Evolutionary conservation across 1,140 invertebrate genomes (phyloP).

Genomic region (Harpegnathos saltator): DNA sequence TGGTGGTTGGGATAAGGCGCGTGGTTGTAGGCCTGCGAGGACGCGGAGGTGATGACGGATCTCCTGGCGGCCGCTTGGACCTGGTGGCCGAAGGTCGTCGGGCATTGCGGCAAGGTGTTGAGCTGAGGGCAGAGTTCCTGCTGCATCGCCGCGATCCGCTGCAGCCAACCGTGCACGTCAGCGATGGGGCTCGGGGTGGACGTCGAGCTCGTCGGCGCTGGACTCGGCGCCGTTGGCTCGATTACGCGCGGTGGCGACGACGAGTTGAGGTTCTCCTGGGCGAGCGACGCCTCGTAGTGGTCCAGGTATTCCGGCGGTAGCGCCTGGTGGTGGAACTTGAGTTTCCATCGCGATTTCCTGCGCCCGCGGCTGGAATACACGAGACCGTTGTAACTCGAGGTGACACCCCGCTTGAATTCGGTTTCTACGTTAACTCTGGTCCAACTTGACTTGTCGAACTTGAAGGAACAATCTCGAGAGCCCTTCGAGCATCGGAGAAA

Average conservation of each 20-base stretch:
- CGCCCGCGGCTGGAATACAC: conserved; percentile 85
- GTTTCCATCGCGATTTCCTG: conserved; percentile 90
- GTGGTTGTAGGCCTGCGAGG: conserved; percentile 73
- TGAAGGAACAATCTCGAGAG: too few relatives aligned
- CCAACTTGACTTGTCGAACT: too few relatives aligned
- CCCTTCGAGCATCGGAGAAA: too few relatives aligned
- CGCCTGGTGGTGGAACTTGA: conserved; percentile 94
- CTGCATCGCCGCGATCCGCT: conserved; percentile 89
- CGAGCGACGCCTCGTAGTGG: conserved; percentile 91
- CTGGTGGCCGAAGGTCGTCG: conserved; percentile 33
- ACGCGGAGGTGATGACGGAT: conserved; percentile 80
- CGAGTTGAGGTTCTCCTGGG: conserved; percentile 83
- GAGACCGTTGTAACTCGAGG: conserved; percentile 1
- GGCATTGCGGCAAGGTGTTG: conserved; percentile 56
- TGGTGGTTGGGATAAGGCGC: conserved; percentile 60
- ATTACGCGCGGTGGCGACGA: conserved; percentile 70
- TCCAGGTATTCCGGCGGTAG: conserved; percentile 92
- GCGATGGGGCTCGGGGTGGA: conserved; percentile 82
- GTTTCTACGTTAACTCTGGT: too few relatives aligned
- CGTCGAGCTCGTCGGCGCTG: conserved; percentile 76
- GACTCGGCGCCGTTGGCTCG: conserved; percentile 71
- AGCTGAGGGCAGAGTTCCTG: conserved; percentile 84
- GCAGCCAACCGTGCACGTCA: conserved; percentile 90
- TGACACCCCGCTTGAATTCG: neutral
- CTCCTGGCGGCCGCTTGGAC: conserved; percentile 61